These are phyloP conservation scores for Watsonalla binaria DNA, from an alignment of 2,888 invertebrate genomes.

Conservation along the genomic window DNA sequence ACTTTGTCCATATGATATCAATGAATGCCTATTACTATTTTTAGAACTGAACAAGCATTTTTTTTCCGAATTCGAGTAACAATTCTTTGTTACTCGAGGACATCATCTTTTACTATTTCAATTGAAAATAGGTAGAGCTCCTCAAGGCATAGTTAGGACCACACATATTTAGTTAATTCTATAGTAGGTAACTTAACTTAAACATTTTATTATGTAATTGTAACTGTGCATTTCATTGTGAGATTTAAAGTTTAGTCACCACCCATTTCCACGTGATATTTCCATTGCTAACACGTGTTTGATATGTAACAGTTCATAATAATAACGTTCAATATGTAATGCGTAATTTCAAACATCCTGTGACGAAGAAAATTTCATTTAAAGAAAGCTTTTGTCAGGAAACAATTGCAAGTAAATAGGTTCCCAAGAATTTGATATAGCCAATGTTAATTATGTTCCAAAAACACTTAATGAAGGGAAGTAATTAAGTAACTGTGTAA, in stretches of 20 bases:
- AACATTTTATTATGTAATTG: not conserved
- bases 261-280: not conserved
- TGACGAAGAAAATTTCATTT: not conserved
- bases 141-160: not conserved
- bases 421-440: not conserved
- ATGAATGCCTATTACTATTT: too few relatives aligned
- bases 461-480: not conserved
- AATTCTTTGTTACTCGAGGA: too few relatives aligned
- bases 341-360: not conserved
- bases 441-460: not conserved
- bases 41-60: too few relatives aligned
- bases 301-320: not conserved
- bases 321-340: not conserved
- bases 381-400: not conserved
- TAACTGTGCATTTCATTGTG: not conserved
- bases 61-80: too few relatives aligned
- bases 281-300: not conserved
- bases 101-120: too few relatives aligned
- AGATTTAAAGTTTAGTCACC: not conserved
- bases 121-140: not conserved
- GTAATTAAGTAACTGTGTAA: not conserved
- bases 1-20: too few relatives aligned
- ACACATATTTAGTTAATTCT: not conserved
- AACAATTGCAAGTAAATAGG: not conserved
- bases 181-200: not conserved